Percentiles rank a stretch among this genome's conserved stretches.
Conservation (phyloP, 2,888 invertebrate genomes). For the Merodon equestris region DNA sequence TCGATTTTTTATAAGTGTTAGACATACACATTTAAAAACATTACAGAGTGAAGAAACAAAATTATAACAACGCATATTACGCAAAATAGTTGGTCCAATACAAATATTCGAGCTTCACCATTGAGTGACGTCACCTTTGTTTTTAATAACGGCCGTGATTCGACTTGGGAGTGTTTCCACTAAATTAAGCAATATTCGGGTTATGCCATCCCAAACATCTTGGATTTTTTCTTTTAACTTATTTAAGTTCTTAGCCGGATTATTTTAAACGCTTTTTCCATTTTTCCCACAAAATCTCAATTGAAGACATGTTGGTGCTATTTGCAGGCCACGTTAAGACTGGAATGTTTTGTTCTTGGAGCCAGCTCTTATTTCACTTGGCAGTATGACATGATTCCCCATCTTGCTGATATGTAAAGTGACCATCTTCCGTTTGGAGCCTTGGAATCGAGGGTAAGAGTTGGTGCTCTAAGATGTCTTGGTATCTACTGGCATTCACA, state of each 20-base stretch:
- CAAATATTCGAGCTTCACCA: constrained; percentile 16
- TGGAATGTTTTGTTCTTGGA: too few relatives aligned
- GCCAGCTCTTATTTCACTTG: constrained; percentile 19
- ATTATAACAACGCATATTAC: too few relatives aligned
- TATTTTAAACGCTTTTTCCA: constrained; percentile 12
- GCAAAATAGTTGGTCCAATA: too few relatives aligned
- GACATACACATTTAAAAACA: too few relatives aligned
- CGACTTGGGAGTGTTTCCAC: too few relatives aligned
- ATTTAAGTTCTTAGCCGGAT: constrained; percentile 21
- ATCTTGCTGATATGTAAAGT: constrained; percentile 27
- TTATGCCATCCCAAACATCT: constrained; percentile 10
- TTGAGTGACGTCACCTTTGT: constrained; percentile 11
- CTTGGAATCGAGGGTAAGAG: constrained; percentile 16
- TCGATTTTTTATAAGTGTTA: too few relatives aligned
- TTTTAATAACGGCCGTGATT: too few relatives aligned
- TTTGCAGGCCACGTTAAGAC: constrained; percentile 21
- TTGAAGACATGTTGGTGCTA: constrained; percentile 14
- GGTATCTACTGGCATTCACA: too few relatives aligned
- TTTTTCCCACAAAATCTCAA: constrained; percentile 23
- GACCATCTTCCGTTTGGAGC: constrained; percentile 8
- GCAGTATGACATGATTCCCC: constrained; percentile 26
- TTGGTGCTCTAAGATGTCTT: too few relatives aligned
- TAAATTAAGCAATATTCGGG: constrained; percentile 16
- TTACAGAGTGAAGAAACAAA: too few relatives aligned
- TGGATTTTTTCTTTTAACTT: too few relatives aligned